Conservation (phyloP, 2,888 invertebrate genomes). For the Andrena trimmerana region DNA sequence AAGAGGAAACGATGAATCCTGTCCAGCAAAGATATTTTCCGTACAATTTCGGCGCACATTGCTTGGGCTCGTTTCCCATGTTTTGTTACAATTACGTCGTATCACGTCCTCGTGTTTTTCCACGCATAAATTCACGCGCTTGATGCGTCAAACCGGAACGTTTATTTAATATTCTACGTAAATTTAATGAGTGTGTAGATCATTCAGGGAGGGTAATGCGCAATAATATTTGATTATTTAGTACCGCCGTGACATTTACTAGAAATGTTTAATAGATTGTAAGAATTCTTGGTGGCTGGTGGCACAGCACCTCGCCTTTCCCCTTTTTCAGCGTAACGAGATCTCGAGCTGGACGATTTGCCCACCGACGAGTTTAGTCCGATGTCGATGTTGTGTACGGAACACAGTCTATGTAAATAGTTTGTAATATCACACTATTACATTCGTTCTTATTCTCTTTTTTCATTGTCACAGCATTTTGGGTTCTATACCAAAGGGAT, state of each 20-base stretch:
- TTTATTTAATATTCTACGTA: constrained; percentile 50
- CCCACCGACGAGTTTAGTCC: constrained; percentile 69
- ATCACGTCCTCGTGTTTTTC: constrained; percentile 53
- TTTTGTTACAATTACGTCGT: constrained; percentile 65
- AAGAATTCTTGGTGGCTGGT: constrained; percentile 73
- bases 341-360: constrained; percentile 78
- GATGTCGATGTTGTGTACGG: constrained; percentile 59
- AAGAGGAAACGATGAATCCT: constrained; percentile 49
- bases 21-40: neutral
- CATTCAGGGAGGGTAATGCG: constrained; percentile 63
- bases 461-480: constrained; percentile 56
- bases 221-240: constrained; percentile 49
- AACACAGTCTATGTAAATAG: constrained; percentile 77
- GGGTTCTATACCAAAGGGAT: constrained; percentile 54
- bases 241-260: constrained; percentile 47
- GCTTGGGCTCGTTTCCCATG: constrained; percentile 60
- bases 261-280: constrained; percentile 73
- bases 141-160: constrained; percentile 42
- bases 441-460: constrained; percentile 56
- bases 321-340: constrained; percentile 81
- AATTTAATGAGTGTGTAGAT: constrained; percentile 55
- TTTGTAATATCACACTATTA: constrained; percentile 64
- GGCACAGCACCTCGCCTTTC: constrained; percentile 68
- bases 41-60: constrained; percentile 21
- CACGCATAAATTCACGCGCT: constrained; percentile 48